Percentiles rank a stretch among this genome's conserved stretches.
Conservation (phyloP, 2,797 vertebrate species). For the Denticeps clupeoides region DNA sequence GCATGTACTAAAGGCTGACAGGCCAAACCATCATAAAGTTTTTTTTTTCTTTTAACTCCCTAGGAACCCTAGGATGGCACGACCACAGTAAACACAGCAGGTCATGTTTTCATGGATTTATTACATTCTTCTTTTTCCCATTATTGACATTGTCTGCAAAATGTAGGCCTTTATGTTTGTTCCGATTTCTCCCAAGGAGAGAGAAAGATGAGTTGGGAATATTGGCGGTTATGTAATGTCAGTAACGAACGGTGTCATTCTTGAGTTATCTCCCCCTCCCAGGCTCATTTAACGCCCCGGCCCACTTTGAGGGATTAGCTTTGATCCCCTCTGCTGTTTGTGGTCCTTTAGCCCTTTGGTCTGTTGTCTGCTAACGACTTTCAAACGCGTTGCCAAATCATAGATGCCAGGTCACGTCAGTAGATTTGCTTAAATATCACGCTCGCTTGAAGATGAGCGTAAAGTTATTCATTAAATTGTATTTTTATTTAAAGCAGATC, state of each 20-base stretch:
- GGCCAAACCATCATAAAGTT: too few species aligned
- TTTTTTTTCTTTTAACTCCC: too few species aligned
- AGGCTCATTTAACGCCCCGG: slow-evolving; percentile 30
- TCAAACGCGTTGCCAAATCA: slow-evolving; percentile 28
- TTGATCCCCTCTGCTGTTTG: slow-evolving; percentile 31
- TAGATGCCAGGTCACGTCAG: slow-evolving; percentile 13
- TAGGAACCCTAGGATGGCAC: too few species aligned
- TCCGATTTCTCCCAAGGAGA: not conserved
- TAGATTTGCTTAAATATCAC: slow-evolving; percentile 25
- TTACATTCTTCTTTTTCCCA: too few species aligned
- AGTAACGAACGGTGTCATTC: slow-evolving; percentile 27
- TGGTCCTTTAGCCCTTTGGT: slow-evolving; percentile 31
- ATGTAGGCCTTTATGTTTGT: too few species aligned
- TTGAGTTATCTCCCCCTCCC: slow-evolving; percentile 29
- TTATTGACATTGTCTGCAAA: too few species aligned
- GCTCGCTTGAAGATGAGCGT: slow-evolving; percentile 19
- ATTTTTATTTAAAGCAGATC: not conserved
- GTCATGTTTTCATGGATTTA: too few species aligned
- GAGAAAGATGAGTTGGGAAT: slow-evolving; percentile 15
- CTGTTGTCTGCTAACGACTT: slow-evolving; percentile 29
- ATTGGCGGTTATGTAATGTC: slow-evolving; percentile 19
- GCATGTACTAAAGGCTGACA: too few species aligned
- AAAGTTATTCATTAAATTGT: not conserved
- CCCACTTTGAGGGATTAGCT: slow-evolving; percentile 35
- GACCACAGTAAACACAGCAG: too few species aligned